Percentiles rank a stretch among this genome's conserved stretches.
Evolutionary conservation across 2,888 invertebrate genomes (phyloP).

Genomic region (Abrostola triplasia): DNA sequence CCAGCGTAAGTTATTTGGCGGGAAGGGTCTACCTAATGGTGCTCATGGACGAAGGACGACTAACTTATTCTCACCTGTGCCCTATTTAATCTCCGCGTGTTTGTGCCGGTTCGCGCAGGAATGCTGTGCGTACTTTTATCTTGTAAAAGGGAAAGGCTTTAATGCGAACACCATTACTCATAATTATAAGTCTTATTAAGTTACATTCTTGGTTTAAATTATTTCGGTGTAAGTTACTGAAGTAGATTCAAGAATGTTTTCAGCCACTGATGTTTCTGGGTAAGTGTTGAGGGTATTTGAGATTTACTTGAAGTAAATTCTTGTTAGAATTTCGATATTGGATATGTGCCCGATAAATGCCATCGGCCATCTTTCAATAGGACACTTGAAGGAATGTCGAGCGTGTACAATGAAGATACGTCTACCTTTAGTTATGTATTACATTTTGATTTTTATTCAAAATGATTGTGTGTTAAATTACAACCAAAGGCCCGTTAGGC

Average conservation of each 20-base stretch:
- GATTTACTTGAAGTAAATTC: background rate
- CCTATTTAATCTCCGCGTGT: constrained; percentile 44
- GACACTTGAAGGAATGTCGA: background rate
- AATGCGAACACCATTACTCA: constrained; percentile 21
- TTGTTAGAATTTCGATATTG: background rate
- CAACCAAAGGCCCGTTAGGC: too few species aligned
- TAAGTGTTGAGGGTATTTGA: background rate
- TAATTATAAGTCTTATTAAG: background rate
- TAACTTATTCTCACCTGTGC: constrained; percentile 53
- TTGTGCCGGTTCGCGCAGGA: constrained; percentile 32
- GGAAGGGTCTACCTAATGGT: constrained; percentile 45
- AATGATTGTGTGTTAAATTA: too few species aligned
- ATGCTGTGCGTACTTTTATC: constrained; percentile 12
- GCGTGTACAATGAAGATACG: background rate
- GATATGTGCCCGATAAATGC: constrained; percentile 1
- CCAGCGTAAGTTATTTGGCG: constrained; percentile 37
- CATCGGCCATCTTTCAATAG: background rate
- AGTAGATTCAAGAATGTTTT: constrained; percentile 6
- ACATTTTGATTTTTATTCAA: too few species aligned
- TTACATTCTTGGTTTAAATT: constrained; percentile 5
- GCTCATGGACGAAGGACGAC: constrained; percentile 29
- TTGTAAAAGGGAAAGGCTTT: constrained; percentile 19
- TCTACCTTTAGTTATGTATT: background rate
- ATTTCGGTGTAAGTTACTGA: constrained; percentile 3
- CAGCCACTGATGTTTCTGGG: background rate